Percentiles rank a stretch among this genome's conserved stretches.
These are phyloP conservation scores for Drosophila sucinea DNA, from an alignment of 1,140 invertebrate species.

Conservation along the genomic window DNA sequence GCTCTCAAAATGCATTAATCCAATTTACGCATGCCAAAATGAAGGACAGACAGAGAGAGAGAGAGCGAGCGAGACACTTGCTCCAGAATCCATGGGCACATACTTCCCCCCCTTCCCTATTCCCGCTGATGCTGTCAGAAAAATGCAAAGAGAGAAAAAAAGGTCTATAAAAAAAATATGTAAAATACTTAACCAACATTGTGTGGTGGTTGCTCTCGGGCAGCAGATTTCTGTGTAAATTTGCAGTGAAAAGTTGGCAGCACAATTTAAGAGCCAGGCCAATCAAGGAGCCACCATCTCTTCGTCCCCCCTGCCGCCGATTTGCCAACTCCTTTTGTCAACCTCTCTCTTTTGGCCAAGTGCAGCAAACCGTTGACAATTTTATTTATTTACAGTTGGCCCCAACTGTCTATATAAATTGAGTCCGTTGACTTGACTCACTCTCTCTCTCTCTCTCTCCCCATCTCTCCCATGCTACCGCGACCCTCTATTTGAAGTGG, in stretches of 20 bases:
- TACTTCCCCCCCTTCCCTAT: slow-evolving; percentile 36
- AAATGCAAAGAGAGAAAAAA: slow-evolving; percentile 46
- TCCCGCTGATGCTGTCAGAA: slow-evolving; percentile 70
- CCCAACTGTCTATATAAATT: slow-evolving; percentile 79
- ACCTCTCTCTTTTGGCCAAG: slow-evolving; percentile 36
- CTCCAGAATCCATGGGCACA: slow-evolving; percentile 58
- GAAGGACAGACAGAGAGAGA: slow-evolving; percentile 17
- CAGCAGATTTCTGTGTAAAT: slow-evolving; percentile 77
- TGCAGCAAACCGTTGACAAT: slow-evolving; percentile 72
- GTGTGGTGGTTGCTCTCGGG: slow-evolving; percentile 23
- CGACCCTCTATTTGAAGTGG: not conserved
- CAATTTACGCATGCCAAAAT: slow-evolving; percentile 76
- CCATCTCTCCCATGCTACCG: not conserved
- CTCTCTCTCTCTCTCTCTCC: not conserved
- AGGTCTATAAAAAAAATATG: slow-evolving; percentile 35
- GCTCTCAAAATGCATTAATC: slow-evolving; percentile 79
- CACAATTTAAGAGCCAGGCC: slow-evolving; percentile 78
- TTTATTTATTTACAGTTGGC: slow-evolving; percentile 79
- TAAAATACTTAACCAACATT: slow-evolving; percentile 58
- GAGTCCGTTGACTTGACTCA: slow-evolving; percentile 49
- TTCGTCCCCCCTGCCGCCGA: slow-evolving; percentile 22
- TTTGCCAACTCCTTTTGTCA: slow-evolving; percentile 1
- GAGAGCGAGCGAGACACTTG: slow-evolving; percentile 50
- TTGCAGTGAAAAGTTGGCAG: slow-evolving; percentile 78
- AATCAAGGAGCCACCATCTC: slow-evolving; percentile 77